These are phyloP conservation scores for Drosophila mulleri DNA, from an alignment of 2,888 invertebrate species.

Conservation along the genomic window DNA sequence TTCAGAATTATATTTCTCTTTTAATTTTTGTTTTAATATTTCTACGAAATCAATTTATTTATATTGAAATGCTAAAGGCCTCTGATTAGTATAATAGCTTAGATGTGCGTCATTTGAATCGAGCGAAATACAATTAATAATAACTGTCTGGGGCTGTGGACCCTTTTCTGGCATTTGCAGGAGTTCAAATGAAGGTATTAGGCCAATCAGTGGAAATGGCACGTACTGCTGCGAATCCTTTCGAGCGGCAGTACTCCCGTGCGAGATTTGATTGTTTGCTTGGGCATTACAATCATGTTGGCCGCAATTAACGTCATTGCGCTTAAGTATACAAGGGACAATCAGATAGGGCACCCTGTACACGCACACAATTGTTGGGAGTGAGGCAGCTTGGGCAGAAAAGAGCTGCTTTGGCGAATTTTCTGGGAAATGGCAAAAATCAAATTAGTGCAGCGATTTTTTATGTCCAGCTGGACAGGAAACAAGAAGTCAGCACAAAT, in stretches of 20 bases:
- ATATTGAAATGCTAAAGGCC: too few relatives aligned
- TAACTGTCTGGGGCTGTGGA: background rate
- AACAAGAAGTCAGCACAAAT: slow-evolving; percentile 74
- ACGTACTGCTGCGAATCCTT: slow-evolving; percentile 53
- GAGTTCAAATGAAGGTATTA: slow-evolving; percentile 52
- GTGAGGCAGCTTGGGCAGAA: slow-evolving; percentile 10
- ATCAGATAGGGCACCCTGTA: slow-evolving; percentile 42
- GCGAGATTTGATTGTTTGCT: slow-evolving; percentile 16
- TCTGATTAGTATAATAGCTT: background rate
- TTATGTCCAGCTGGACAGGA: slow-evolving; percentile 52
- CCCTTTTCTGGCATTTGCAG: slow-evolving; percentile 8
- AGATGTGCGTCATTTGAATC: background rate
- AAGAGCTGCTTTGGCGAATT: slow-evolving; percentile 36
- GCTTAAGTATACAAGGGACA: slow-evolving; percentile 1
- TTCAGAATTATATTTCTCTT: too few relatives aligned
- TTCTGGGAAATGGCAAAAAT: slow-evolving; percentile 46
- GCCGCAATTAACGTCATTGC: slow-evolving; percentile 65
- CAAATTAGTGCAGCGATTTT: slow-evolving; percentile 75
- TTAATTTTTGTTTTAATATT: too few relatives aligned
- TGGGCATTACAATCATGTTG: slow-evolving; percentile 29
- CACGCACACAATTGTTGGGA: slow-evolving; percentile 1
- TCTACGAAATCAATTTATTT: too few relatives aligned
- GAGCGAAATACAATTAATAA: background rate
- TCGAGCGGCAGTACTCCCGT: slow-evolving; percentile 35
- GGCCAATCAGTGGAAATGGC: slow-evolving; percentile 58